Evolutionary conservation across 2,888 invertebrate species (phyloP).

Genomic region (Apodemia hepburni): DNA sequence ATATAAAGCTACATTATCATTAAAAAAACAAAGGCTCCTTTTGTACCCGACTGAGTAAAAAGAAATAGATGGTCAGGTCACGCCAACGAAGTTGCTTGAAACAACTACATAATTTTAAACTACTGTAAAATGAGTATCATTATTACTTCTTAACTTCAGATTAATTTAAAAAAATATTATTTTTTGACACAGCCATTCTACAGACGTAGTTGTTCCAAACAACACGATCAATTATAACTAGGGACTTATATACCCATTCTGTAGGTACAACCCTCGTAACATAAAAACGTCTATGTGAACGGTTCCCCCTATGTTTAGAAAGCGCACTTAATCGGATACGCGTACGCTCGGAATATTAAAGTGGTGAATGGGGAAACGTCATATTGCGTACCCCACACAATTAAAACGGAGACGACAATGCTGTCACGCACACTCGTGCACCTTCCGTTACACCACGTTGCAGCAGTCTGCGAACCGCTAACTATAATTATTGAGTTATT

Average conservation of each 20-base stretch:
- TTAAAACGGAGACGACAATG: conserved; percentile 34
- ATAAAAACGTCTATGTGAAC: conserved; percentile 62
- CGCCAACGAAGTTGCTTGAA: too few species aligned
- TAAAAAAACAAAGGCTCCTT: too few species aligned
- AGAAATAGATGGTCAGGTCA: too few species aligned
- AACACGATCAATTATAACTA: conserved; percentile 52
- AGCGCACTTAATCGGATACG: conserved; percentile 65
- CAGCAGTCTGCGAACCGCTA: neutral
- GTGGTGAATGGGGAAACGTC: conserved; percentile 67
- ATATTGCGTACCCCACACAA: conserved; percentile 67
- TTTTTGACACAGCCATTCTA: conserved; percentile 35
- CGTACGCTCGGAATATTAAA: conserved; percentile 72
- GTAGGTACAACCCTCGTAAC: conserved; percentile 64
- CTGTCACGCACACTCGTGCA: conserved; percentile 34
- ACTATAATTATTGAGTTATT: too few species aligned
- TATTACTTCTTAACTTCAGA: too few species aligned
- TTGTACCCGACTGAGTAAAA: too few species aligned
- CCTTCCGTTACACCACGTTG: conserved; percentile 32
- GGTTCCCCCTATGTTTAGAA: conserved; percentile 68
- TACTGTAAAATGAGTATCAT: too few species aligned
- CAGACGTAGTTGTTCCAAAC: conserved; percentile 40
- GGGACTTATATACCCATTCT: conserved; percentile 60
- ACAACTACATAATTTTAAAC: too few species aligned
- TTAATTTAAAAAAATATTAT: too few species aligned
- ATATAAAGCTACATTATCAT: too few species aligned